phyloP scores from a whole-genome alignment of 2,888 invertebrate species.

The Cephus rjabovi region DNA sequence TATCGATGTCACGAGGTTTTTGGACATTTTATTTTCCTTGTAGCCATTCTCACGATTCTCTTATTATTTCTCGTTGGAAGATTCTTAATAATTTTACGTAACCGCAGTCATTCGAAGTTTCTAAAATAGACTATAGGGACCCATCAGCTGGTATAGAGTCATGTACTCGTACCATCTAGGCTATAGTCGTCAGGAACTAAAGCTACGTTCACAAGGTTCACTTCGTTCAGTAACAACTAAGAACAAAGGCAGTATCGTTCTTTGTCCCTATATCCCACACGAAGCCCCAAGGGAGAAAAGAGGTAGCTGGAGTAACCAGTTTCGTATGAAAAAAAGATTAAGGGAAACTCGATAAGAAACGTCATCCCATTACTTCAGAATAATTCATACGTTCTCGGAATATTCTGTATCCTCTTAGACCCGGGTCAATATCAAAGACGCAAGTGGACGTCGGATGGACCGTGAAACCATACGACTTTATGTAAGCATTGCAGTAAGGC shows the following conservation, averaged over 20 bases:
- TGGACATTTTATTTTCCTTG: neutral
- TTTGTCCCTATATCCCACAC: neutral
- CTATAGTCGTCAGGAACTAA: neutral
- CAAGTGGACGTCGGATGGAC: neutral
- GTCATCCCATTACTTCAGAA: constrained; percentile 19
- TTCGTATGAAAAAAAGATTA: constrained; percentile 22
- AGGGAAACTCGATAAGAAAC: constrained; percentile 30
- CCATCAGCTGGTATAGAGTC: neutral
- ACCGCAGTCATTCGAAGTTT: neutral
- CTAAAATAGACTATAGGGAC: neutral
- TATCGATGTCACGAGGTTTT: neutral
- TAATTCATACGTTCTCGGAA: constrained; percentile 24
- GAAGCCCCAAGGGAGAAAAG: too few relatives aligned
- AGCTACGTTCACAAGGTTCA: neutral
- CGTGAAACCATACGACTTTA: neutral
- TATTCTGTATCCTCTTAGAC: neutral
- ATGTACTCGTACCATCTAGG: neutral
- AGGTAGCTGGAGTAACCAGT: constrained; percentile 21
- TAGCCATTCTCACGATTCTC: neutral
- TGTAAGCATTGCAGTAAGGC: neutral
- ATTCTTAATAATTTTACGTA: neutral
- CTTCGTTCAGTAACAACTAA: neutral
- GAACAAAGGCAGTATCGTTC: neutral
- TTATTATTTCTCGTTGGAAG: neutral
- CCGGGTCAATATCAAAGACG: neutral